Evolutionary conservation across 2,113 vertebrate species (phyloP), one percentile per base, ranked within the genome.

Genomic region (Sebastes fasciatus): DNA sequence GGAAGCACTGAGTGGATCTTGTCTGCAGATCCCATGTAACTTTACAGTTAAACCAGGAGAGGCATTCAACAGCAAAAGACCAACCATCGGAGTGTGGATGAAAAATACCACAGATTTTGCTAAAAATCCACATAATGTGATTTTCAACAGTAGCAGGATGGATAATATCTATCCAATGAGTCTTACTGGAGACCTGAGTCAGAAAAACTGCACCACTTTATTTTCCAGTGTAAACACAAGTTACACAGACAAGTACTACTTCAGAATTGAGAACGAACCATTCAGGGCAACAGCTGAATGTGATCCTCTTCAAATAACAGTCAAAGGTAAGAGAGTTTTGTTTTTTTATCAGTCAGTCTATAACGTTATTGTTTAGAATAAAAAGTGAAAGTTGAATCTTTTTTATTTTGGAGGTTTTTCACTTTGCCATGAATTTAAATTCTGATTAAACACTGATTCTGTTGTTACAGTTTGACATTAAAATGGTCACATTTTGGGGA

Each of bases 201-300:
- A 84, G 74, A 83, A 26, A 13, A 71, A 92, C 76, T 94, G 92
- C 86, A 91, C 90, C 34, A 93, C 91, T 0, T 9, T 91, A 16
- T 89, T 93, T 58, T 42, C 52, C 16, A 51, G 55, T 34, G 17
- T 92, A 40, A 57, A 0, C 14, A 10, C 1, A 46, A 12, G 0
- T 0, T 46, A 90, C 2, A 11, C 74, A 26, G 1, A 81, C n/a
- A 10, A 0, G 0, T 94, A 89, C 73, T 92, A 2, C 86, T 92
- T 94, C 79, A 93, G 91, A 43, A 46, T 89, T 6, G 54, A 90
- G 51, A 87, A 40, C 14, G 0, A 0, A 0, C 0, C 0, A 0
- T 91, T 77, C 26, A 7, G 0, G 0, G 67, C 62, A 75, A 89
- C 82, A 8, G 92, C 79, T 23, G 0, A 0, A 2, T 83, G 85